Base-by-base conservation (phyloP, 2,888 invertebrate genomes). In the Clistopyga incitator region DNA sequence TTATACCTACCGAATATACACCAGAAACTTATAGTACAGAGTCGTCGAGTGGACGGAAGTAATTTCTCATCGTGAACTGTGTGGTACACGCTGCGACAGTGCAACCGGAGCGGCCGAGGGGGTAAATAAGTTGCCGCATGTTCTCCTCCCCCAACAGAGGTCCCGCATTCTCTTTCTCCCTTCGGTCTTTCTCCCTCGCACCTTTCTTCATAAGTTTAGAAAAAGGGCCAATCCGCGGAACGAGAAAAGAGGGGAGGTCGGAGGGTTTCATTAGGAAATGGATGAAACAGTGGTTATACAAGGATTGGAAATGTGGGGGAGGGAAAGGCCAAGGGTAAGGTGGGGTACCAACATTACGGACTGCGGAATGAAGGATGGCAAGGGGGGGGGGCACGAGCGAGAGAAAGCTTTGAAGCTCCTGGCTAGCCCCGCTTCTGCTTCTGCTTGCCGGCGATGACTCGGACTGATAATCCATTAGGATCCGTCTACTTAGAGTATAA, bases 401-500 rank as follows among this genome's bases (percentile, higher is more conserved):
- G 75, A 75, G 86, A 88, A 88, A 92, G 92, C 92, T 92, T 92
- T 92, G 92, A 92, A 92, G 92, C 92, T 91, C 88, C 70, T 71
- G 71, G 61, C 72, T 68, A 34, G 61, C 47, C 81, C 75, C 23
- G 67, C 71, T 81, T 81, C 76, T 82, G 80, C 79, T 71, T 75
- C 78, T 71, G 79, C 82, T 78, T 61, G 65, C 79, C 82, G 81
- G 89, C 91, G 92, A 93, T 93, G 92, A 93, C 92, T 92, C 92
- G 90, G 89, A 91, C 93, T 93, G 93, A 93, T 93, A 93, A 93
- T 93, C 93, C 93, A 93, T 93, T 93, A 93, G 93, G 92, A 93
- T 93, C 92, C 92, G 92, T 92, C 92, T 93, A 93, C 93, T 93
- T 93, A 93, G 92, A 92, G 93, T 92, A 92, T 92, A 93, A 92